A percentile compares a stretch with the other conserved stretches of the same genome.
Conservation (phyloP, 2,888 invertebrate genomes). For the Selenia dentaria region DNA sequence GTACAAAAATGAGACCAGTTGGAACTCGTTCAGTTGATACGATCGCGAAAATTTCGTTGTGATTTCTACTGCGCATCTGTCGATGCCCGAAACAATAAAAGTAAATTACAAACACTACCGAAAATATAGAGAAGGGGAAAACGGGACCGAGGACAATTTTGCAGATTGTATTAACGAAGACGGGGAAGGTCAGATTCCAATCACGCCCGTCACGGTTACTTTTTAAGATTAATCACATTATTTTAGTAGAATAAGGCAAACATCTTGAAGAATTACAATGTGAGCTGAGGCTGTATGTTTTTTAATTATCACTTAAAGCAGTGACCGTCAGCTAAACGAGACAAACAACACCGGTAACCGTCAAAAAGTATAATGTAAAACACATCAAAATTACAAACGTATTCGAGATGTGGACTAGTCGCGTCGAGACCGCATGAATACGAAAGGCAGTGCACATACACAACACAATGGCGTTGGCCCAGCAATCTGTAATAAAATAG, state of each 20-base stretch:
- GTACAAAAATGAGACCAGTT: too few relatives aligned
- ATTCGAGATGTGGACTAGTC: conserved; percentile 4
- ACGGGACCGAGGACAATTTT: conserved; percentile 11
- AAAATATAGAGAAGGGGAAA: conserved; percentile 15
- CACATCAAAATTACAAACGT: conserved; percentile 15
- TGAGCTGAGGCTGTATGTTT: not conserved
- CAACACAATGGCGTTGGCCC: too few relatives aligned
- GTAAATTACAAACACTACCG: conserved; percentile 25
- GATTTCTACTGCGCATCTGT: conserved; percentile 20
- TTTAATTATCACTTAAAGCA: conserved; percentile 12
- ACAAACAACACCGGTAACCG: conserved; percentile 9
- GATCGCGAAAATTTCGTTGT: conserved; percentile 8
- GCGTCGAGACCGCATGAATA: conserved; percentile 27
- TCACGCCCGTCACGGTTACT: not conserved
- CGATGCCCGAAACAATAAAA: conserved; percentile 20
- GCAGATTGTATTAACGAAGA: conserved; percentile 21
- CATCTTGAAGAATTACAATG: not conserved
- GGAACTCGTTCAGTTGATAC: too few relatives aligned
- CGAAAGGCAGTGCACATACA: conserved; percentile 30
- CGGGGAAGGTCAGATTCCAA: conserved; percentile 10
- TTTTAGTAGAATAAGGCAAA: not conserved
- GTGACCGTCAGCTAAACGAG: conserved; percentile 11
- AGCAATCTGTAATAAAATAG: conserved; percentile 31
- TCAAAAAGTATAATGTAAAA: conserved; percentile 3
- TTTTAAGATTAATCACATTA: not conserved